These are phyloP conservation scores for Cryptoprocta ferox DNA, from an alignment of 2,797 vertebrate species.

Conservation along the genomic window DNA sequence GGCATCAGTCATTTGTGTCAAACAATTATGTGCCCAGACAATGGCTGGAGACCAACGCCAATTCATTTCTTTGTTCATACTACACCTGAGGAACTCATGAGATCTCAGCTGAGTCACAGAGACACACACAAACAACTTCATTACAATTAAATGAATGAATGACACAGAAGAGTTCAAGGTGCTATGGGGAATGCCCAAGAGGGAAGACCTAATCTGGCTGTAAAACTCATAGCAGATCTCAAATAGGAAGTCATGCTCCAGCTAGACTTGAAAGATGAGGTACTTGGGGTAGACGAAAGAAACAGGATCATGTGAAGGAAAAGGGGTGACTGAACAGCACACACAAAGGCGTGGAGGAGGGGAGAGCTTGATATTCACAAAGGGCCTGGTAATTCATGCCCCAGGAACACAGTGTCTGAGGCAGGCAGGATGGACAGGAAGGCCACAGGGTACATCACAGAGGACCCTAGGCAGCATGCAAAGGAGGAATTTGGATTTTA, in stretches of 20 bases:
- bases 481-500: background rate
- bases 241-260: background rate
- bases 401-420: background rate
- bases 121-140: background rate
- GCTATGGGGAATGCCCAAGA: background rate
- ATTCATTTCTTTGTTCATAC: background rate
- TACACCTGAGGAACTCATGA: background rate
- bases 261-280: background rate
- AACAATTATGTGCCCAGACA: background rate
- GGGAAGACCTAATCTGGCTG: background rate
- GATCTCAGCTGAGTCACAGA: background rate
- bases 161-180: background rate
- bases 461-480: background rate
- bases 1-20: background rate
- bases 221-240: background rate
- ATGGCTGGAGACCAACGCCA: background rate
- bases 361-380: background rate
- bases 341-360: fast-evolving
- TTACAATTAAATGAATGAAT: background rate
- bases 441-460: background rate
- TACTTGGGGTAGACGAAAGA: background rate
- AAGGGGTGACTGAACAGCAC: fast-evolving
- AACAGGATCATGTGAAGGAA: background rate
- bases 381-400: background rate
- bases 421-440: background rate